These are phyloP conservation scores for Dinothrombium tinctorium DNA, from an alignment of 1,140 invertebrate genomes.

Conservation along the genomic window DNA sequence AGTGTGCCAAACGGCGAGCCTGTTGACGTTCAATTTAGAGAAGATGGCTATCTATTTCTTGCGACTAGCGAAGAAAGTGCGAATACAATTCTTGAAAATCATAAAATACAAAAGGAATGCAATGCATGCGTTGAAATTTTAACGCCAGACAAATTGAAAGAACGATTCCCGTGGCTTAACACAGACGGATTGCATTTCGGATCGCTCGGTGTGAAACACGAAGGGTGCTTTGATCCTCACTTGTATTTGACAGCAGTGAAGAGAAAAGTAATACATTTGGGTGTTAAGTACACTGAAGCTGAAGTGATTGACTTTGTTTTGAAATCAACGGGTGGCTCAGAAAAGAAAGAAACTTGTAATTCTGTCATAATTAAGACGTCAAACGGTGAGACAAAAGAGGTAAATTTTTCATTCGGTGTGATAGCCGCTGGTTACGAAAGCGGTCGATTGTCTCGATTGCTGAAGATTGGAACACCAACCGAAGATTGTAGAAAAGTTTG, in stretches of 20 bases:
- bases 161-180: conserved; percentile 76
- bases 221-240: conserved; percentile 74
- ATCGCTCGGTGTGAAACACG: conserved; percentile 36
- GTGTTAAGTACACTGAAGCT: conserved; percentile 46
- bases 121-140: conserved; percentile 58
- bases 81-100: conserved; percentile 42
- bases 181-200: conserved; percentile 48
- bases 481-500: no score
- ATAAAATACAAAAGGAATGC: conserved; percentile 45
- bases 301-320: conserved; percentile 45
- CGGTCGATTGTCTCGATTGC: conserved; percentile 41
- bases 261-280: conserved; percentile 42
- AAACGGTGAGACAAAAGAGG: conserved; percentile 31
- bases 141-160: conserved; percentile 34
- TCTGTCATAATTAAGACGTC: conserved; percentile 20
- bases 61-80: conserved; percentile 43
- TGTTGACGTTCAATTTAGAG: conserved; percentile 55
- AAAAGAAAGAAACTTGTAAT: conserved; percentile 5
- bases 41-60: conserved; percentile 63
- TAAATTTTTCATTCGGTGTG: conserved; percentile 44
- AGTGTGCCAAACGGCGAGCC: conserved; percentile 32
- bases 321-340: conserved; percentile 17
- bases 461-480: background rate
- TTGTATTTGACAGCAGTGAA: conserved; percentile 47
- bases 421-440: conserved; percentile 61